Conservation (phyloP, 2,797 vertebrate genomes). For the Borostomias antarcticus region DNA sequence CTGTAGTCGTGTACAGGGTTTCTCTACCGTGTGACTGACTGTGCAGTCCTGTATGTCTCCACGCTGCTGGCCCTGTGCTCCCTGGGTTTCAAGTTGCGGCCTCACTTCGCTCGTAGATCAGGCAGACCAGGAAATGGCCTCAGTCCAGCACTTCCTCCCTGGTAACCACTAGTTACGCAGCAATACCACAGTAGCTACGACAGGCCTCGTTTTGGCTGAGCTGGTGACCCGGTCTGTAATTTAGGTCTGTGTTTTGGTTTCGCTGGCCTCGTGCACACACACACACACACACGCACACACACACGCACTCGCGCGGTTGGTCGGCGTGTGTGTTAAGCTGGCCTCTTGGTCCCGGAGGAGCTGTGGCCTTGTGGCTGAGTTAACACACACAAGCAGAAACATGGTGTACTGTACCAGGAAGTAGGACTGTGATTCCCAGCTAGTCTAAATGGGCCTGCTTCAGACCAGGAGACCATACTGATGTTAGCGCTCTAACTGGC, state of each 20-base stretch:
- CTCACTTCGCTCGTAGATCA: conserved; percentile 11
- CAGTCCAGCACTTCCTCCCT: conserved; percentile 34
- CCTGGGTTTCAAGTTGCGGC: neutral
- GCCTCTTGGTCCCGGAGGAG: too few relatives aligned
- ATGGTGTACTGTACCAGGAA: too few relatives aligned
- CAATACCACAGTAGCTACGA: conserved; percentile 26
- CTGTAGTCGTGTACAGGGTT: too few relatives aligned
- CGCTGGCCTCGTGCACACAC: conserved; percentile 42
- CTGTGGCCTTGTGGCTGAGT: conserved; percentile 50
- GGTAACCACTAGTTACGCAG: conserved; percentile 39
- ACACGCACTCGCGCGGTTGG: too few relatives aligned
- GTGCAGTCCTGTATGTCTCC: neutral
- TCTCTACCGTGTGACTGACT: too few relatives aligned
- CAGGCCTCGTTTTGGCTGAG: too few relatives aligned
- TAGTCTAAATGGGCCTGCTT: too few relatives aligned
- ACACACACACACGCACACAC: too few relatives aligned
- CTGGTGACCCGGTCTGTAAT: conserved; percentile 60
- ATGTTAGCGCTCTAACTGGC: too few relatives aligned
- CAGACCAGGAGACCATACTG: too few relatives aligned
- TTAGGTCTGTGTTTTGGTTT: conserved; percentile 63
- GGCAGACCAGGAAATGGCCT: conserved; percentile 13
- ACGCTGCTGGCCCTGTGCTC: neutral
- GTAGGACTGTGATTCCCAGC: too few relatives aligned
- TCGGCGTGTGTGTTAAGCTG: conserved; percentile 18
- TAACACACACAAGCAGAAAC: too few relatives aligned